These are phyloP conservation scores for Zaprionus kolodkinae DNA, from an alignment of 1,140 invertebrate genomes.

Conservation along the genomic window DNA sequence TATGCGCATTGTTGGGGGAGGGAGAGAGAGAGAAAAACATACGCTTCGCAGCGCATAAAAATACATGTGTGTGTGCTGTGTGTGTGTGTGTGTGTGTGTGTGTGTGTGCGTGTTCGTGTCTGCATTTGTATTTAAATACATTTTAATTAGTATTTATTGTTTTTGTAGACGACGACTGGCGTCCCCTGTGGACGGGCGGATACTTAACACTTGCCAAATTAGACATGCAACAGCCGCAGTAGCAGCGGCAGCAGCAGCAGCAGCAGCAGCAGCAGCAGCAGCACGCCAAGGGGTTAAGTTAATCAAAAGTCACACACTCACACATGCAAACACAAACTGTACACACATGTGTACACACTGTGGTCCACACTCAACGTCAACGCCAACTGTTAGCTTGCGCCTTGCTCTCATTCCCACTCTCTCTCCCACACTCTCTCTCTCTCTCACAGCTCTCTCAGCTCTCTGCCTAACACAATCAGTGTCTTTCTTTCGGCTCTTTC, in stretches of 20 bases:
- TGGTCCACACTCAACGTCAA: conserved; percentile 10
- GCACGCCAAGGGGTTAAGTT: conserved; percentile 62
- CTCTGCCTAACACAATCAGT: conserved; percentile 58
- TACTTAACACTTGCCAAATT: conserved; percentile 77
- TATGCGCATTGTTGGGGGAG: conserved; percentile 15
- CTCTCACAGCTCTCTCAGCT: background rate
- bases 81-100: conserved; percentile 19
- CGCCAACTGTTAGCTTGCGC: conserved; percentile 6
- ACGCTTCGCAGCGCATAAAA: conserved; percentile 54
- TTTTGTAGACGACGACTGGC: conserved; percentile 60
- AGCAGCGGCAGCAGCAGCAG: conserved; percentile 34
- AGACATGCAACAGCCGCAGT: conserved; percentile 62
- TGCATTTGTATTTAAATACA: conserved; percentile 75
- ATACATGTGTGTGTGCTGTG: conserved; percentile 37
- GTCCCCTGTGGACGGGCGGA: conserved; percentile 4
- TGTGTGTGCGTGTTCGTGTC: conserved; percentile 44
- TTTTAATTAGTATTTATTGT: conserved; percentile 82
- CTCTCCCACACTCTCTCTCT: background rate
- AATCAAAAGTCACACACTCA: conserved; percentile 55
- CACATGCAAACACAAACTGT: background rate
- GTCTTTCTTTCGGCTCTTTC: conserved; percentile 70
- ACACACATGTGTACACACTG: background rate
- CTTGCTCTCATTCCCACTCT: background rate
- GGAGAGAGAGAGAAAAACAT: conserved; percentile 25
- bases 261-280: conserved; percentile 22